These are phyloP conservation scores for Cepaea nemoralis DNA, from an alignment of 1,140 invertebrate species.

Conservation along the genomic window DNA sequence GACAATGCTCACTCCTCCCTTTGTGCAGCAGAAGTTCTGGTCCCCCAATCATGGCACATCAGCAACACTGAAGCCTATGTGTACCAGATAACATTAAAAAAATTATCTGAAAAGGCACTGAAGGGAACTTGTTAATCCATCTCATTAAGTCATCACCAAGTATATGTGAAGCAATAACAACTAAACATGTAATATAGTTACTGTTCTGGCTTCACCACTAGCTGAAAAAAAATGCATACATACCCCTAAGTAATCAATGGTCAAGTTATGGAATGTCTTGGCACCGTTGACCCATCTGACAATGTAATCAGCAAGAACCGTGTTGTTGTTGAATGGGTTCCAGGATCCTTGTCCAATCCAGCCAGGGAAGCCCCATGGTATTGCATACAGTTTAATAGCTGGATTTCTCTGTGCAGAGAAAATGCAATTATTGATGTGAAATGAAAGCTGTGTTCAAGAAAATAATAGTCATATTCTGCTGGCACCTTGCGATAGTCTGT, in stretches of 20 bases:
- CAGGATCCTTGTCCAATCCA: slow-evolving; percentile 67
- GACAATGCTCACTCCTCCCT: too few species aligned
- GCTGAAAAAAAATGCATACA: background rate
- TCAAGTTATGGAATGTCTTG: slow-evolving; percentile 65
- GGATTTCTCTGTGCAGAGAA: slow-evolving; percentile 72
- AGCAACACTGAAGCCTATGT: background rate
- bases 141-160: background rate
- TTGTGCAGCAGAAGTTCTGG: too few species aligned
- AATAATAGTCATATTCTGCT: too few species aligned
- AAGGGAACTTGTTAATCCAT: background rate
- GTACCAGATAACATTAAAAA: background rate
- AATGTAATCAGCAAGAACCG: slow-evolving; percentile 65
- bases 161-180: too few species aligned
- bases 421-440: too few species aligned
- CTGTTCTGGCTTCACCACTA: background rate
- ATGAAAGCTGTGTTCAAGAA: too few species aligned
- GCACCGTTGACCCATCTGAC: slow-evolving; percentile 69
- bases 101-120: background rate
- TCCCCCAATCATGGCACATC: background rate
- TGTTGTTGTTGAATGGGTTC: slow-evolving; percentile 60
- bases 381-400: slow-evolving; percentile 65
- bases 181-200: background rate
- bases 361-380: slow-evolving; percentile 71
- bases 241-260: slow-evolving; percentile 69
- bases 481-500: too few species aligned